Evolutionary conservation across 2,797 vertebrate species (phyloP).

Genomic region (Podarcis siculus): DNA sequence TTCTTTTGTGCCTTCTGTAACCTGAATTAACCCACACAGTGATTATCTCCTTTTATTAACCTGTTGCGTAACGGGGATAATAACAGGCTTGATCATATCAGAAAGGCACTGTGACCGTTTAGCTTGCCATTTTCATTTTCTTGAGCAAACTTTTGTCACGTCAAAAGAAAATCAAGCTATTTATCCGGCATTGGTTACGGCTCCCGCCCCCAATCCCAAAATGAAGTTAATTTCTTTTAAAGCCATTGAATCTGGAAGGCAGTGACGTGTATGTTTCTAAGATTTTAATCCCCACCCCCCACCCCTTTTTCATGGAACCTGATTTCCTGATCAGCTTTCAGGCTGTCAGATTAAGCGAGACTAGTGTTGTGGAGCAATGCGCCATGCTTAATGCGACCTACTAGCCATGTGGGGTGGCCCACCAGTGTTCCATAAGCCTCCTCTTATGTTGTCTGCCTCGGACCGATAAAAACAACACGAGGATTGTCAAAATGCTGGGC

Average conservation of each 20-base stretch:
- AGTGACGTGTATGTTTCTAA: neutral
- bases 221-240: neutral
- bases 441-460: neutral
- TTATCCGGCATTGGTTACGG: neutral
- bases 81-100: conserved; percentile 13
- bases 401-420: neutral
- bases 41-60: conserved; percentile 57
- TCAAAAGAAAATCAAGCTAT: conserved; percentile 17
- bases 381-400: neutral
- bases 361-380: no score
- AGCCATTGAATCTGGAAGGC: neutral
- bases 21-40: conserved; percentile 55
- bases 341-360: neutral
- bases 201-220: neutral
- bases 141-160: conserved; percentile 12
- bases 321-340: neutral
- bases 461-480: neutral
- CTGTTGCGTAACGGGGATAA: conserved; percentile 43
- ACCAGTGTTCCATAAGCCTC: neutral
- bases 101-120: conserved; percentile 42
- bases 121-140: neutral
- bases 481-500: no score
- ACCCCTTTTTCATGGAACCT: neutral
- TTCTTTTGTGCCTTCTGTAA: conserved; percentile 53
- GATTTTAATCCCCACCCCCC: neutral